A percentile compares a stretch with the other conserved stretches of the same genome.
These are phyloP conservation scores for Pediacus dermestoides DNA, from an alignment of 2,888 invertebrate species.

Conservation along the genomic window DNA sequence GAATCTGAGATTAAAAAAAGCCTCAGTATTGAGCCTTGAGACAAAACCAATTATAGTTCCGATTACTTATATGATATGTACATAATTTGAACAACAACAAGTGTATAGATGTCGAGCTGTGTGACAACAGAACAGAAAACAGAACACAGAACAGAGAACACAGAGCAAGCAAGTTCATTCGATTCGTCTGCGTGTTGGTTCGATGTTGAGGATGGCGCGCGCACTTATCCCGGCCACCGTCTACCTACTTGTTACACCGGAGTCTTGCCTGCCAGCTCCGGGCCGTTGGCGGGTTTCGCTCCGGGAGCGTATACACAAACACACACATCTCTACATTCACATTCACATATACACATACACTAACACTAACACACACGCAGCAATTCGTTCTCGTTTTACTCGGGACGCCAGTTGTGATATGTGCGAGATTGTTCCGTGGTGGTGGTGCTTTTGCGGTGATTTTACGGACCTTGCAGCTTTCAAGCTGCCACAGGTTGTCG, in stretches of 20 bases:
- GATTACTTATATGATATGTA: no score
- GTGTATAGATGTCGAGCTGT: constrained; percentile 29
- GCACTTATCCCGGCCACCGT: constrained; percentile 42
- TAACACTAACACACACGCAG: not conserved
- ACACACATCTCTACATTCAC: constrained; percentile 12
- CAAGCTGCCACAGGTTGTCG: constrained; percentile 24
- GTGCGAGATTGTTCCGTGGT: constrained; percentile 21
- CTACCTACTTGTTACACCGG: constrained; percentile 50
- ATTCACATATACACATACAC: no score
- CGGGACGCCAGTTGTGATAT: constrained; percentile 25
- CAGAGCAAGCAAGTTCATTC: no score
- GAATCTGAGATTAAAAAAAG: no score
- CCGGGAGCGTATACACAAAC: constrained; percentile 26
- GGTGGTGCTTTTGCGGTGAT: constrained; percentile 14
- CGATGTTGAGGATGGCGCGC: constrained; percentile 41
- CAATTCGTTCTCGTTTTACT: not conserved
- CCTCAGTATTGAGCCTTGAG: no score
- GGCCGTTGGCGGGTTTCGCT: constrained; percentile 42
- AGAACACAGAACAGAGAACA: no score
- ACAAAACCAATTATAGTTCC: no score
- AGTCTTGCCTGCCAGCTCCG: constrained; percentile 45
- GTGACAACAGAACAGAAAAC: constrained; percentile 18
- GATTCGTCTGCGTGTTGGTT: no score
- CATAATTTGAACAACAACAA: constrained; percentile 26
- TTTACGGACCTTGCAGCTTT: constrained; percentile 2